Evolutionary conservation across 2,797 vertebrate species (phyloP), one percentile per base, ranked within the genome.

Genomic region (Percopsis omiscomaycus): DNA sequence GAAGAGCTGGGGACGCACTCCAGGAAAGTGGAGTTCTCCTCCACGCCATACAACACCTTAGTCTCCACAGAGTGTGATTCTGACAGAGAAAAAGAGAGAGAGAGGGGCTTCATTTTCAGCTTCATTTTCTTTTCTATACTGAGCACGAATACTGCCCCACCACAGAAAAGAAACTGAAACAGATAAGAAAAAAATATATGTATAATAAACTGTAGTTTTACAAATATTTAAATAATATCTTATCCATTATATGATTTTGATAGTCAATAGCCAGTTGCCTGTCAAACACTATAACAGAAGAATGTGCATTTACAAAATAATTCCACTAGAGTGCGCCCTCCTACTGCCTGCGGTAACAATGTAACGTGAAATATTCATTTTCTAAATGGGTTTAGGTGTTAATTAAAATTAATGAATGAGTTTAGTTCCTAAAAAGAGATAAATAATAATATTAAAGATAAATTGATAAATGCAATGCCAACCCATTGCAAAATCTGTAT

Each of bases 11-110:
- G 62, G 9, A 77, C 52, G 48, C 95, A 96, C 82, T 95, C 94
- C 4, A 96, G 86, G 80, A 94, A 95, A 5, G 92, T 92, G 3
- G 95, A 81, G 80, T 95, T 95, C 28, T 90, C 93, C 77, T 95
- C 94, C 30, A 96, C 92, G 0, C 91, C 94, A 1, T 92, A 96
- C 54, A 93, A 73, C 32, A 76, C 10, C 77, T 90, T 93, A 59
- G 91, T 85, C 32, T 89, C 87, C 66, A 58, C 42, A 0, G 79
- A 77, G 3, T 81, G 54, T 0, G 54, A 62, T 4, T 77, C 93
- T 94, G 84, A 59, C 47, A 29, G 0, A 58, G 27, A 10, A 56
- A 8, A 10, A 6, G 46, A 42, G 51, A 9, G 30, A 28, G 5
- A 28, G 44, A 14, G 3, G 22, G 22, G 22, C 22, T 22, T 22